These are phyloP conservation scores for Athrips mouffetella DNA, from an alignment of 2,888 invertebrate species.

Conservation along the genomic window DNA sequence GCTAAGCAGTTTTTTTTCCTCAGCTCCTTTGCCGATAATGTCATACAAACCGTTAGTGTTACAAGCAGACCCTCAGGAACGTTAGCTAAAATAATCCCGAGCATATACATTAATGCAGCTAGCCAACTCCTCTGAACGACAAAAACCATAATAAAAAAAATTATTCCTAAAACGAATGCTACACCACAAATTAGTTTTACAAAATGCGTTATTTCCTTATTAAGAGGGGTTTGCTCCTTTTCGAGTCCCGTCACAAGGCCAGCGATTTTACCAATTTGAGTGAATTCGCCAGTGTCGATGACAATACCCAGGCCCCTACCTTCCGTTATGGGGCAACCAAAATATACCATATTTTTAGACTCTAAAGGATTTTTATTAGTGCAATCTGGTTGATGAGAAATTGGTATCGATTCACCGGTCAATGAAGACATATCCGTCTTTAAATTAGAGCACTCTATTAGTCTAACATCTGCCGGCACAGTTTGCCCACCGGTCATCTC, in stretches of 20 bases:
- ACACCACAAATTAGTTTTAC: slow-evolving; percentile 84
- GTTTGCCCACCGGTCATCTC: slow-evolving; percentile 89
- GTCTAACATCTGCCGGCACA: slow-evolving; percentile 91
- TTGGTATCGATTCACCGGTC: slow-evolving; percentile 88
- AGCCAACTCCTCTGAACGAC: slow-evolving; percentile 81
- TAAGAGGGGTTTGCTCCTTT: slow-evolving; percentile 85
- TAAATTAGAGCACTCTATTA: slow-evolving; percentile 72
- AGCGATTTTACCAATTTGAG: slow-evolving; percentile 85
- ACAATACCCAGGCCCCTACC: slow-evolving; percentile 83
- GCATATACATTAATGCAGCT: slow-evolving; percentile 82
- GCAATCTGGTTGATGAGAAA: slow-evolving; percentile 78
- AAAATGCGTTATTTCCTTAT: slow-evolving; percentile 86
- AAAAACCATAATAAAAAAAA: slow-evolving; percentile 85
- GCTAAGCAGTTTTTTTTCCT: slow-evolving; percentile 86
- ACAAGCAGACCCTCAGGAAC: slow-evolving; percentile 88
- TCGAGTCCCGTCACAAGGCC: slow-evolving; percentile 81
- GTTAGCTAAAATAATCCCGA: slow-evolving; percentile 88
- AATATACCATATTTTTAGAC: slow-evolving; percentile 88
- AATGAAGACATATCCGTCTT: slow-evolving; percentile 79
- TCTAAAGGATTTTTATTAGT: slow-evolving; percentile 85
- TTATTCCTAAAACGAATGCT: slow-evolving; percentile 81
- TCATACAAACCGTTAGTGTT: slow-evolving; percentile 87
- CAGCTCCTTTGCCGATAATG: slow-evolving; percentile 85
- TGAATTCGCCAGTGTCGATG: slow-evolving; percentile 80
- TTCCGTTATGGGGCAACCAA: slow-evolving; percentile 87